Conservation (phyloP, 1,140 invertebrate species). For the Hirudo medicinalis region DNA sequence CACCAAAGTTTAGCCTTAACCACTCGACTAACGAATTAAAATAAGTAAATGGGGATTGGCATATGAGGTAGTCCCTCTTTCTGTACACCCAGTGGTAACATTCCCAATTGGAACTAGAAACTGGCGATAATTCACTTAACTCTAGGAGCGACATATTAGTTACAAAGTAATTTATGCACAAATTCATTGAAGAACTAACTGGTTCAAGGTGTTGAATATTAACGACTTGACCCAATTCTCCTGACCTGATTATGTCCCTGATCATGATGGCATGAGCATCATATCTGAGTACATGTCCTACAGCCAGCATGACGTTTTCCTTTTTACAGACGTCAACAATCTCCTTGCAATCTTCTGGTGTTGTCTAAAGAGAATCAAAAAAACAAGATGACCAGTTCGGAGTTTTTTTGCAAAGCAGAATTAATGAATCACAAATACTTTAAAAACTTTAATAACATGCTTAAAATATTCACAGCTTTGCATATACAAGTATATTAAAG, state of each 20-base stretch:
- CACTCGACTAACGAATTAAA: too few species aligned
- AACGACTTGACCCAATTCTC: constrained; percentile 40
- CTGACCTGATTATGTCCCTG: constrained; percentile 40
- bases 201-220: constrained; percentile 45
- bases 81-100: too few species aligned
- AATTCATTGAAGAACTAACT: constrained; percentile 27
- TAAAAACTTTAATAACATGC: neutral
- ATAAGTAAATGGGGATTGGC: too few species aligned
- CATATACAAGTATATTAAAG: neutral
- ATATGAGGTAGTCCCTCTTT: too few species aligned
- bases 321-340: constrained; percentile 38
- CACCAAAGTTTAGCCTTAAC: too few species aligned
- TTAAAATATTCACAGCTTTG: neutral
- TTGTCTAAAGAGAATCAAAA: constrained; percentile 29
- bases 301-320: constrained; percentile 38
- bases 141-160: too few species aligned
- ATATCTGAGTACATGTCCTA: constrained; percentile 45
- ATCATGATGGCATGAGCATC: constrained; percentile 36
- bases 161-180: too few species aligned
- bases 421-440: too few species aligned
- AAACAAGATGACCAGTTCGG: neutral
- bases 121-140: too few species aligned
- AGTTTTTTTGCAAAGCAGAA: too few species aligned
- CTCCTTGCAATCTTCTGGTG: constrained; percentile 39
- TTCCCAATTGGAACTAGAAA: too few species aligned